Evolutionary conservation across 2,797 vertebrate genomes (phyloP).

Genomic region (Caiman crocodilus): DNA sequence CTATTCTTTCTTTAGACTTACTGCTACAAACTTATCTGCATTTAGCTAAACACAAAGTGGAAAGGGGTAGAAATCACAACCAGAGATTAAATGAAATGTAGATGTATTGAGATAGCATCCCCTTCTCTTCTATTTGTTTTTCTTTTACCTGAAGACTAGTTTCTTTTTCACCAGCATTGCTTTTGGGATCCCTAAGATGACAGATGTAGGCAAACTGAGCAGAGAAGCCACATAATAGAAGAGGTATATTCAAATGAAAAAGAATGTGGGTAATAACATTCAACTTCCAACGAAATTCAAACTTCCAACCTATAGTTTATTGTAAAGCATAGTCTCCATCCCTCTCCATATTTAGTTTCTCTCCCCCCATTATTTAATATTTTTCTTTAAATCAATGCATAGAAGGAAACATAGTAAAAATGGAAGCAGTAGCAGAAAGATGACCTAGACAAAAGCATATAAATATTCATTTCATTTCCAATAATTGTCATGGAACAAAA

Average conservation of each 20-base stretch:
- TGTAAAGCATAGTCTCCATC: constrained; percentile 63
- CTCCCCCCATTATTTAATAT: constrained; percentile 45
- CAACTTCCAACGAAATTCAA: constrained; percentile 62
- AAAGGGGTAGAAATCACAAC: neutral
- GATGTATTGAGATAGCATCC: fast-evolving
- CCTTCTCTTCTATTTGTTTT: neutral
- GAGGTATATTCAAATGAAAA: constrained; percentile 51
- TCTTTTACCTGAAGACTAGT: neutral
- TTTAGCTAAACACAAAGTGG: neutral
- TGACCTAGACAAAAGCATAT: neutral
- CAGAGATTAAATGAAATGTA: neutral
- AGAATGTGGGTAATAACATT: constrained; percentile 44
- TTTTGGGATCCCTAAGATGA: constrained; percentile 58
- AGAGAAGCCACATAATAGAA: constrained; percentile 38
- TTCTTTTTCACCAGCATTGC: constrained; percentile 29
- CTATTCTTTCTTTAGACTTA: constrained; percentile 52
- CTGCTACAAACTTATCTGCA: constrained; percentile 23
- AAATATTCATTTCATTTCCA: neutral
- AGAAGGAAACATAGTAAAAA: neutral
- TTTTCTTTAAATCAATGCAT: neutral
- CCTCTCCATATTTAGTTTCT: constrained; percentile 38
- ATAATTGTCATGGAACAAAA: neutral
- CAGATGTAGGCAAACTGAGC: constrained; percentile 69
- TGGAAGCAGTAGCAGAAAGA: neutral
- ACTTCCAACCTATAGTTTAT: constrained; percentile 52